Percentiles rank a stretch among this genome's conserved stretches.
phyloP scores from a whole-genome alignment of 2,113 vertebrate species.

The Gallinago paraguaiae region DNA sequence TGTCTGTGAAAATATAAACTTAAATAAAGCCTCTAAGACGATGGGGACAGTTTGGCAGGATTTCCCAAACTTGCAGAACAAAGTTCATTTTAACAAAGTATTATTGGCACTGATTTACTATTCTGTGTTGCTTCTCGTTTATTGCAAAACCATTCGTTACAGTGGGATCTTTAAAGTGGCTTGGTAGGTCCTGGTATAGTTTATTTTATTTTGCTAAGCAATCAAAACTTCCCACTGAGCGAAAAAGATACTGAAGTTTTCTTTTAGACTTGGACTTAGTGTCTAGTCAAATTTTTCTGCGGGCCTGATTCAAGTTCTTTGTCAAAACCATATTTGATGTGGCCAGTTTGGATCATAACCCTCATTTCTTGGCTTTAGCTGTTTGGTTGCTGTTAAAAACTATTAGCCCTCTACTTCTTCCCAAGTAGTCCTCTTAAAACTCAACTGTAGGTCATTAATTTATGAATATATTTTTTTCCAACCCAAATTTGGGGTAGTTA shows the following conservation, averaged over 20 bases:
- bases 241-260: neutral
- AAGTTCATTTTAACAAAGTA: neutral
- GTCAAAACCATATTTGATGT: neutral
- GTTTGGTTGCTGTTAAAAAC: neutral
- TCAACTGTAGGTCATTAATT: neutral
- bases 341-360: neutral
- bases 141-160: neutral
- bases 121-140: neutral
- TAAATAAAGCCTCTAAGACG: neutral
- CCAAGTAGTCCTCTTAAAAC: neutral
- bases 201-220: neutral
- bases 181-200: neutral
- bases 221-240: neutral
- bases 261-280: neutral
- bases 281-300: neutral
- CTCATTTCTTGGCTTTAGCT: neutral
- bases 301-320: neutral
- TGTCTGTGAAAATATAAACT: neutral
- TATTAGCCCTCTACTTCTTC: neutral
- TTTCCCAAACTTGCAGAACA: neutral
- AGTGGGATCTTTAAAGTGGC: neutral
- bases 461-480: too few relatives aligned
- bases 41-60: neutral
- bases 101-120: neutral
- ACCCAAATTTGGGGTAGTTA: neutral